phyloP scores from a whole-genome alignment of 2,113 vertebrate genomes.

The Microtus montanus region DNA sequence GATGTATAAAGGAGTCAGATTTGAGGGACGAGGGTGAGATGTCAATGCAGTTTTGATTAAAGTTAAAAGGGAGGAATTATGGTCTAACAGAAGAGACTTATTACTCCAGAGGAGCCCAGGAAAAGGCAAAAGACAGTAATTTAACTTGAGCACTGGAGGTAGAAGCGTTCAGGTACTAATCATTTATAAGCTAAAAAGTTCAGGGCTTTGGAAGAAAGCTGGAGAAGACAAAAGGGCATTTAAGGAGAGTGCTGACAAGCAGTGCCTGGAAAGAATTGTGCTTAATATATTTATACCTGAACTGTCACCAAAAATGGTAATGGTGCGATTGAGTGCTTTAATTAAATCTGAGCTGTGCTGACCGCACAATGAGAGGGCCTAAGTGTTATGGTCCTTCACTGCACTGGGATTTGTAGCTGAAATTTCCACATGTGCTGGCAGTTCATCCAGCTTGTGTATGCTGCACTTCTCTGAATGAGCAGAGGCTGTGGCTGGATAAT shows the following conservation, averaged over 20 bases:
- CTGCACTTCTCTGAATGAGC: neutral
- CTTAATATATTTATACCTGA: conserved; percentile 72
- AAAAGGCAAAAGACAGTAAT: conserved; percentile 64
- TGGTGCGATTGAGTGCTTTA: conserved; percentile 69
- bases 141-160: conserved; percentile 58
- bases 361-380: conserved; percentile 26
- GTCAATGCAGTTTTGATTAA: conserved; percentile 68
- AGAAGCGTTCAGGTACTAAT: conserved; percentile 46
- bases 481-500: neutral
- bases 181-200: conserved; percentile 73
- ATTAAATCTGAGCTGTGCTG: conserved; percentile 71
- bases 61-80: conserved; percentile 68
- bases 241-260: conserved; percentile 70
- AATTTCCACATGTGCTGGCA: neutral
- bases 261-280: conserved; percentile 64
- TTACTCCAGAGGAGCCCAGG: conserved; percentile 61
- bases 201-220: conserved; percentile 50
- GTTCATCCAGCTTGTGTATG: conserved; percentile 1
- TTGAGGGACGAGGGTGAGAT: conserved; percentile 33
- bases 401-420: conserved; percentile 62
- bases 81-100: conserved; percentile 50
- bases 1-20: conserved; percentile 16
- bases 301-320: conserved; percentile 73
- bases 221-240: conserved; percentile 69
- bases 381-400: conserved; percentile 40